Evolutionary conservation across 2,888 invertebrate species (phyloP), one percentile per base, ranked within the genome.

Genomic region (Homarus gammarus): DNA sequence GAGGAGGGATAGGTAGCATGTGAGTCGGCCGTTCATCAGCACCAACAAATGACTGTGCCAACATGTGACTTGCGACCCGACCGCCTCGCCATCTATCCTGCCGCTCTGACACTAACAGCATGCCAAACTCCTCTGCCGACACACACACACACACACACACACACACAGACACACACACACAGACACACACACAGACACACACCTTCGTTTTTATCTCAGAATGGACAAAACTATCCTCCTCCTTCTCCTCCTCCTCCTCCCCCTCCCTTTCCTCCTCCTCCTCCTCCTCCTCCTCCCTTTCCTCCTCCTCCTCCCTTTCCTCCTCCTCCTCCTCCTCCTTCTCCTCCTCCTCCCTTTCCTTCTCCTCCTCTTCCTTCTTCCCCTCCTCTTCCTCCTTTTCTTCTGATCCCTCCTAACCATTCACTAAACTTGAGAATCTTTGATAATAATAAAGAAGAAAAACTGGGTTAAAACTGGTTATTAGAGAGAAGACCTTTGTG

Each of bases 41-140:
- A 78, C 27, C 86, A 79, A 86, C 86, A 86, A 86, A 86, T 79
- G 86, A 86, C 86, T 70, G 44, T 79, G 78, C 86, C 86, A 85
- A 85, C 85, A 64, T 85, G 78, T 85, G 85, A 85, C 81, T 86
- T 68, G 79, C 68, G 86, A 86, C 86, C 70, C 51, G 78, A 78
- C 70, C 86, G 18, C 27, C 44, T n/a, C 70, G 84, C 84, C 84
- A 84, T 84, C 84, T 84, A 73, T 84, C 84, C 56, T 56, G 12
- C 27, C 22, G 5, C 40, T 73, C 56, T 73, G 73, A 75, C 84
- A 84, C 75, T 84, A 84, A 81, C 81, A 27, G 61, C 79, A 51
- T 27, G 33, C 38, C 64, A 15, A 15, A n/a, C 27, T 22, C 22
- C 81, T 31, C 33, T 15, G 51, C 64, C 38, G 0, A 0, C 51